These are phyloP conservation scores for Leptinotarsa haldemani DNA, from an alignment of 2,888 invertebrate genomes.

Conservation along the genomic window DNA sequence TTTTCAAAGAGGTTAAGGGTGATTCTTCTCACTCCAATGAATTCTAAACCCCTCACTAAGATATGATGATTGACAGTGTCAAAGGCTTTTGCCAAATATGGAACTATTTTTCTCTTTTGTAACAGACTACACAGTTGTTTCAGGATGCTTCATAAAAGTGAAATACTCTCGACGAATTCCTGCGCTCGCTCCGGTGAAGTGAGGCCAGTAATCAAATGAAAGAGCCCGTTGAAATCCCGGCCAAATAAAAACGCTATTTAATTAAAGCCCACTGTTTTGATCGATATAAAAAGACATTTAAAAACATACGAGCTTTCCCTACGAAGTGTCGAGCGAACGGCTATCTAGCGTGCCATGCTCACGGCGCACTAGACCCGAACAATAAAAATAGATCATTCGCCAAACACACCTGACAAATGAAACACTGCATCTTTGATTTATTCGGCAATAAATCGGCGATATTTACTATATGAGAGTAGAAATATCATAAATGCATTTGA, in stretches of 20 bases:
- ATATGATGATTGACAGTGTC: too few relatives aligned
- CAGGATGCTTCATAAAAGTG: slow-evolving; percentile 1
- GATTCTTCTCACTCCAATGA: too few relatives aligned
- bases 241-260: slow-evolving; percentile 60
- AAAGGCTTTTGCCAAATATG: too few relatives aligned
- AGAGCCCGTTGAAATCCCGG: slow-evolving; percentile 41
- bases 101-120: neutral
- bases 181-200: slow-evolving; percentile 1
- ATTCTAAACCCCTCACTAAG: too few relatives aligned
- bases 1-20: too few relatives aligned
- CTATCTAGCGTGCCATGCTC: slow-evolving; percentile 63
- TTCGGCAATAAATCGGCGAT: slow-evolving; percentile 63
- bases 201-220: slow-evolving; percentile 18
- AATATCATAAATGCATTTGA: slow-evolving; percentile 61
- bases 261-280: slow-evolving; percentile 59
- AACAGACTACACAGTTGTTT: neutral
- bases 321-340: slow-evolving; percentile 59
- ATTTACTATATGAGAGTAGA: slow-evolving; percentile 63
- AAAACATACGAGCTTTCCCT: slow-evolving; percentile 57
- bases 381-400: slow-evolving; percentile 66
- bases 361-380: slow-evolving; percentile 60
- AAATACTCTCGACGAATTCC: slow-evolving; percentile 1
- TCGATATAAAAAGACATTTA: slow-evolving; percentile 63
- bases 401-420: slow-evolving; percentile 67
- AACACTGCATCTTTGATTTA: slow-evolving; percentile 67